phyloP scores from a whole-genome alignment of 2,888 invertebrate genomes.

The Strigamia maritima region DNA sequence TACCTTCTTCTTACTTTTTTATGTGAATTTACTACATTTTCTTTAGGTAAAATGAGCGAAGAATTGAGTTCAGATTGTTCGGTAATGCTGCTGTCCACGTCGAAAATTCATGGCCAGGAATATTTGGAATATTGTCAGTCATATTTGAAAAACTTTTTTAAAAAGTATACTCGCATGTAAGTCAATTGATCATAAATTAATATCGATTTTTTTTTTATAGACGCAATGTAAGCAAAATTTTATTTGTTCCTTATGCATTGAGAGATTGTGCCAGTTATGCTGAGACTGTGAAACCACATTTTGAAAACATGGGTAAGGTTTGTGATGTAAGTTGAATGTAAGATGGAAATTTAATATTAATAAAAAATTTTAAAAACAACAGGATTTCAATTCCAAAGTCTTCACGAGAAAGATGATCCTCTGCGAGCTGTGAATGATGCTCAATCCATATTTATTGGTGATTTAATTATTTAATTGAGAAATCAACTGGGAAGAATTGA shows the following conservation, averaged over 20 bases:
- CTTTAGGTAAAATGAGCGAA: background rate
- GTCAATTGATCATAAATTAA: background rate
- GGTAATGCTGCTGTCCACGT: background rate
- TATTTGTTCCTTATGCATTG: conserved; percentile 26
- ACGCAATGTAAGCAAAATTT: background rate
- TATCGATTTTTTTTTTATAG: background rate
- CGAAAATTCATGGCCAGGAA: background rate
- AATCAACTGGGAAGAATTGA: no score
- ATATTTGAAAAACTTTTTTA: background rate
- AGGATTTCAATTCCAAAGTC: conserved; percentile 28
- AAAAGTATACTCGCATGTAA: background rate
- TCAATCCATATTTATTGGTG: conserved; percentile 3
- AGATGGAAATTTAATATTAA: background rate
- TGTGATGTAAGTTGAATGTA: background rate
- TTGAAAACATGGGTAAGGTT: conserved; percentile 15
- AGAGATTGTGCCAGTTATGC: background rate
- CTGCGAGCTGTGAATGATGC: conserved; percentile 12
- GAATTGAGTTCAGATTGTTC: background rate
- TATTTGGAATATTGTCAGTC: background rate
- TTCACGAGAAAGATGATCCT: conserved; percentile 3
- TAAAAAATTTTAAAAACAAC: background rate
- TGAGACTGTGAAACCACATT: background rate
- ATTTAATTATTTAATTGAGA: background rate
- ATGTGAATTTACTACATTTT: no score
- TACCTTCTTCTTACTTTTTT: no score